Evolutionary conservation across 2,797 vertebrate species (phyloP), one percentile per base, ranked within the genome.

Genomic region (Anguilla marmorata): DNA sequence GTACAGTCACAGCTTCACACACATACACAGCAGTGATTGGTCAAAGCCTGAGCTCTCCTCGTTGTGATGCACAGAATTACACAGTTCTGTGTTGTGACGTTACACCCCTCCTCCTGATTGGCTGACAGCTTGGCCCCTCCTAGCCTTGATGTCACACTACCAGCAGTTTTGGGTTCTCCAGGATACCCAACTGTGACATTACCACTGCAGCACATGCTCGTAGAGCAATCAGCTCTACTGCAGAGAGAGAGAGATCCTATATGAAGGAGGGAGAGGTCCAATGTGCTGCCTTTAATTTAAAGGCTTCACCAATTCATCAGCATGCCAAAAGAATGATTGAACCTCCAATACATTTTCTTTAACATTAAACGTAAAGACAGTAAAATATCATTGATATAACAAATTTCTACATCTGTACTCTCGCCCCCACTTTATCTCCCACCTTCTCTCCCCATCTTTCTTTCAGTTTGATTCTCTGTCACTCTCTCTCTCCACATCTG

Each of bases 131-230:
- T 37, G 37, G 30, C 74, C 37, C 74, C 37, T 19, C 74, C 74
- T 37, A 79, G 37, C 33, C 37, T 30, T 79, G 74, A 79, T 79
- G 74, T 79, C 79, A 48, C 79, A 82, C 79, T 45, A 41, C 91
- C 63, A 93, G 76, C 91, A 84, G 45, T 86, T 86, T 85, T 90
- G 84, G 33, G 86, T 66, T 90, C 88, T 89, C 72, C 86, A 79
- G 86, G 87, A 91, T 27, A 33, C 90, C 90, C 0, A 83, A 45
- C 88, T 89, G 92, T 91, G 90, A 88, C 86, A 91, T 86, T 89
- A 60, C 3, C 74, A 60, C 50, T 86, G 88, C 89, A 88, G 88
- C 83, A 45, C 85, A 58, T 79, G n/a, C 24, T 41, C 76, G 7
- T 58, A 56, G 60, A 45, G 86, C 30, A 7, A n/a, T 19, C 74